Evolutionary conservation across 2,888 invertebrate genomes (phyloP).

Genomic region (Autographa gamma): DNA sequence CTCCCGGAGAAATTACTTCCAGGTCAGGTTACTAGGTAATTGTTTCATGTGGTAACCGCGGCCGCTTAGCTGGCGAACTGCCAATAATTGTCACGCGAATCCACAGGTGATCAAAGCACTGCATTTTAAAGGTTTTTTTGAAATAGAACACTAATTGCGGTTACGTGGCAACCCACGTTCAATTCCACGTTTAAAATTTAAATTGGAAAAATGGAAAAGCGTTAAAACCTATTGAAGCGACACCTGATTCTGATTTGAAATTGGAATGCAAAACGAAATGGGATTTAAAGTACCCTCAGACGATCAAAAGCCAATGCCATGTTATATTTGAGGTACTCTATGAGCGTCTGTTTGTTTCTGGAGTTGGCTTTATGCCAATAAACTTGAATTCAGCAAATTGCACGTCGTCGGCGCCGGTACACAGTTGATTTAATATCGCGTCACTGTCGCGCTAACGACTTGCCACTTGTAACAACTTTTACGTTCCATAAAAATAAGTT

Average conservation of each 20-base stretch:
- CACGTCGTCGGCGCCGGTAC: conserved; percentile 19
- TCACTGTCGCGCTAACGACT: conserved; percentile 42
- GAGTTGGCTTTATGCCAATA: conserved; percentile 19
- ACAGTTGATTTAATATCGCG: conserved; percentile 55
- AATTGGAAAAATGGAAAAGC: conserved; percentile 14
- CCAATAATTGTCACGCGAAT: conserved; percentile 25
- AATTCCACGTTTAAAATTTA: conserved; percentile 7
- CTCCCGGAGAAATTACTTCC: conserved; percentile 10
- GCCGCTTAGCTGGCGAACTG: conserved; percentile 14
- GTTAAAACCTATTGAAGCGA: conserved; percentile 1
- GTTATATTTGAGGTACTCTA: conserved; percentile 19
- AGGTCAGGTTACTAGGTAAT: conserved; percentile 25
- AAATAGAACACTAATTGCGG: conserved; percentile 12
- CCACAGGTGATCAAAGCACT: conserved; percentile 25
- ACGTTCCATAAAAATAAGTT: conserved; percentile 24
- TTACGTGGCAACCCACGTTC: background rate
- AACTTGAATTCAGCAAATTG: conserved; percentile 37
- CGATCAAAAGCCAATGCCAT: conserved; percentile 13
- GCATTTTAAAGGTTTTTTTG: conserved; percentile 8
- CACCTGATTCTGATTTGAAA: conserved; percentile 18
- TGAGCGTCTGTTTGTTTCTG: conserved; percentile 35
- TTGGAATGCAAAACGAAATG: conserved; percentile 16
- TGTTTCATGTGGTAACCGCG: conserved; percentile 6
- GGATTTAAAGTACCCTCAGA: conserved; percentile 7
- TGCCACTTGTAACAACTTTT: conserved; percentile 32